Evolutionary conservation across 2,888 invertebrate genomes (phyloP).

Genomic region (Heliconius hortense): DNA sequence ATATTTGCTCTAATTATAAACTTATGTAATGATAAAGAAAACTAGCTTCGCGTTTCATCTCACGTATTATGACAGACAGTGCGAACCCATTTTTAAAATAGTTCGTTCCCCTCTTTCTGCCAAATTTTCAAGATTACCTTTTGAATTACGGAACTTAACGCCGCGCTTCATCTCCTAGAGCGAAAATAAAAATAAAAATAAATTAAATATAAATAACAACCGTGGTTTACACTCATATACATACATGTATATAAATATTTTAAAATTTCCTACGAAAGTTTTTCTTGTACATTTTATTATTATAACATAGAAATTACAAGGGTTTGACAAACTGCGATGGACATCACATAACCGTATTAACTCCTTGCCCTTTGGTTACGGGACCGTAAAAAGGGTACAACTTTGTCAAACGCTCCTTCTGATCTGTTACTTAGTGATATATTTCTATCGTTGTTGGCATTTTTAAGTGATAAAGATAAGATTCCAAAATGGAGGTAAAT

Average conservation of each 20-base stretch:
- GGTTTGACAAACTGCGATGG: conserved; percentile 13
- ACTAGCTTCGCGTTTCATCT: too few species aligned
- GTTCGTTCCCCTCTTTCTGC: too few species aligned
- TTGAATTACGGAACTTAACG: too few species aligned
- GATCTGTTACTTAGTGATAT: not conserved
- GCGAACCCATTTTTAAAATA: too few species aligned
- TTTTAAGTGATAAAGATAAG: not conserved
- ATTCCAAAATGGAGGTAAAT: not conserved
- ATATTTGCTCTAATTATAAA: too few species aligned
- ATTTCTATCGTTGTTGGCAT: not conserved
- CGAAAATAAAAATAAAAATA: too few species aligned
- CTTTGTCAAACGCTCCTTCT: conserved; percentile 2
- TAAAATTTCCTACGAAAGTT: not conserved
- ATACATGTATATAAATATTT: not conserved
- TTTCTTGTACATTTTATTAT: not conserved
- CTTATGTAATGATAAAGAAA: too few species aligned
- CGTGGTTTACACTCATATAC: not conserved
- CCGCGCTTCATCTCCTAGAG: too few species aligned
- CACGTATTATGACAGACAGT: too few species aligned
- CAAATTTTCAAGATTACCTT: too few species aligned
- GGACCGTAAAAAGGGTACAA: conserved; percentile 14
- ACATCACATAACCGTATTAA: conserved; percentile 6
- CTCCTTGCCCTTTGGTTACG: conserved; percentile 11
- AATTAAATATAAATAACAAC: too few species aligned
- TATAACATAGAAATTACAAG: conserved; percentile 9